Conservation (phyloP, 2,113 vertebrate species). For the Scomber japonicus region DNA sequence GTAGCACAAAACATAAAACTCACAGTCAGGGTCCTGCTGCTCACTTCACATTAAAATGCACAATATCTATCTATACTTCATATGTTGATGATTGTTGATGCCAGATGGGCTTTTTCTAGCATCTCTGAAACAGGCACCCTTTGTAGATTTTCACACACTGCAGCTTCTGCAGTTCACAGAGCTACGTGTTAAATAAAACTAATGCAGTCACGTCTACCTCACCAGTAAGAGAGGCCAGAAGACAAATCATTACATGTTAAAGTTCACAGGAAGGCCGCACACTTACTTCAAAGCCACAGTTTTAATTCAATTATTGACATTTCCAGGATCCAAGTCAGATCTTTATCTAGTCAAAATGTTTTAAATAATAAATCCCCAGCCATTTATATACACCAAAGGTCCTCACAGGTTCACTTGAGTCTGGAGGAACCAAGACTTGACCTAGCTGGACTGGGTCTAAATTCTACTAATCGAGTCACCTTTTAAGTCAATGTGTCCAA, state of each 20-base stretch:
- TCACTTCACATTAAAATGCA: slow-evolving; percentile 3
- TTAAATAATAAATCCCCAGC: too few relatives aligned
- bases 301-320: too few relatives aligned
- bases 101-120: not conserved
- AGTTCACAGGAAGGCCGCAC: not conserved
- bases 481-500: too few relatives aligned
- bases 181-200: not conserved
- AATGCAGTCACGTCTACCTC: not conserved
- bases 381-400: too few relatives aligned
- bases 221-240: not conserved
- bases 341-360: too few relatives aligned
- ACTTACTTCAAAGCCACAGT: too few relatives aligned
- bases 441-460: too few relatives aligned
- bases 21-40: not conserved
- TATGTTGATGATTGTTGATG: not conserved
- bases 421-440: too few relatives aligned
- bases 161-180: not conserved
- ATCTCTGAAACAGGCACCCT: not conserved
- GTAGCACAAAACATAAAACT: not conserved
- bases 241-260: not conserved
- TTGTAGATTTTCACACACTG: slow-evolving; percentile 4
- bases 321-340: too few relatives aligned
- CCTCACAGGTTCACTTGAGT: too few relatives aligned
- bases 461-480: too few relatives aligned
- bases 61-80: not conserved